phyloP scores from a whole-genome alignment of 2,888 invertebrate genomes.

The Portevinia maculata region DNA sequence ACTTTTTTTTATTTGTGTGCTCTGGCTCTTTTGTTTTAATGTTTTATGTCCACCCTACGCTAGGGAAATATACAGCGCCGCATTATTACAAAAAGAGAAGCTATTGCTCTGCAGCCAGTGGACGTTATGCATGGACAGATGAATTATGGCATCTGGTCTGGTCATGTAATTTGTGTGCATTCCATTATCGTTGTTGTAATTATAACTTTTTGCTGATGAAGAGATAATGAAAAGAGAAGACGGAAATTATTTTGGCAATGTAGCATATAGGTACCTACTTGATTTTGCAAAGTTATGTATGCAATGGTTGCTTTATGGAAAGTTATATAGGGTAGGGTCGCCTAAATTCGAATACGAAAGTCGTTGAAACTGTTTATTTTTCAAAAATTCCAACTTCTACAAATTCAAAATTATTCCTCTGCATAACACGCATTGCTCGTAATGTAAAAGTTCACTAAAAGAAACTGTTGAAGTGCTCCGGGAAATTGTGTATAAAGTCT shows the following conservation, averaged over 20 bases:
- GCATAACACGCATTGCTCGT: no score
- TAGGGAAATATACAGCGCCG: slow-evolving; percentile 8
- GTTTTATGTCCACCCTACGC: slow-evolving; percentile 41
- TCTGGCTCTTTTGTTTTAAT: slow-evolving; percentile 44
- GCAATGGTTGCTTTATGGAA: no score
- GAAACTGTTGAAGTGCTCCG: no score
- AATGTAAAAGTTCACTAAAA: no score
- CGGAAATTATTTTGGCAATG: not conserved
- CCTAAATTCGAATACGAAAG: no score
- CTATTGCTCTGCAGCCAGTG: slow-evolving; percentile 4
- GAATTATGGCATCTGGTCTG: slow-evolving; percentile 50
- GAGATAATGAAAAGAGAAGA: slow-evolving; percentile 17
- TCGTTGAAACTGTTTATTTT: no score
- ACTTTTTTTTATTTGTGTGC: slow-evolving; percentile 37
- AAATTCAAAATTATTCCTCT: no score
- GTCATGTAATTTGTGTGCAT: slow-evolving; percentile 49
- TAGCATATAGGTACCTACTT: no score
- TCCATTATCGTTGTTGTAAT: slow-evolving; percentile 25
- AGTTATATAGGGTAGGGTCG: no score
- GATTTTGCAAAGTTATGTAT: no score
- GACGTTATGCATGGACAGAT: slow-evolving; percentile 25
- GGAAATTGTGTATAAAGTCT: no score
- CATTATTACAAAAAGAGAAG: slow-evolving; percentile 11
- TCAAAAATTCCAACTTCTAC: no score
- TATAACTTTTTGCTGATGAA: slow-evolving; percentile 30